Evolutionary conservation across 2,797 vertebrate genomes (phyloP).

Genomic region (Myotis pilosus): DNA sequence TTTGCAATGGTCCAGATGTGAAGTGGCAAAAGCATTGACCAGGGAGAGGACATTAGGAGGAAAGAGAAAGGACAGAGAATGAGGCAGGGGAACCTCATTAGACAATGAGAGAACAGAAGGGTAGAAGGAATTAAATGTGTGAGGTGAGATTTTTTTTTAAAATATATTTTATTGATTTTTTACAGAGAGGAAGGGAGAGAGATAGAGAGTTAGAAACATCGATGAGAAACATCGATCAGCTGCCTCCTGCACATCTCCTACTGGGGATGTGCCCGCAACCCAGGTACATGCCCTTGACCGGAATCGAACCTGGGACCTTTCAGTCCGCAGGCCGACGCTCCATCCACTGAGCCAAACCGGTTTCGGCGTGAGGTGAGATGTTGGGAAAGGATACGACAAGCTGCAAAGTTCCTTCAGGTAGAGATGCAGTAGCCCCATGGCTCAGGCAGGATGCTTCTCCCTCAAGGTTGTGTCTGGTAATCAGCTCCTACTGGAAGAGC

Average conservation of each 20-base stretch:
- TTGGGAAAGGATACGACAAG: neutral
- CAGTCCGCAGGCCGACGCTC: too few species aligned
- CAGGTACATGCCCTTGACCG: too few species aligned
- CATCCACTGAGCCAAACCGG: too few species aligned
- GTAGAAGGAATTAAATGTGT: neutral
- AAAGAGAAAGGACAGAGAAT: neutral
- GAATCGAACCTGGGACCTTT: too few species aligned
- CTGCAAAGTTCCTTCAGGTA: neutral
- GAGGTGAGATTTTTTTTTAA: neutral
- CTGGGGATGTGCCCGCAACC: too few species aligned
- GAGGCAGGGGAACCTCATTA: rapidly evolving
- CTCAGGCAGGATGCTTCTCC: neutral
- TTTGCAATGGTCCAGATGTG: neutral
- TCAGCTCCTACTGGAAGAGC: neutral
- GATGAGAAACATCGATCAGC: too few species aligned
- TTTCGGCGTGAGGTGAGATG: neutral
- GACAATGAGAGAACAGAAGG: neutral
- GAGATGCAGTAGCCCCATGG: neutral
- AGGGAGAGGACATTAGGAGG: neutral
- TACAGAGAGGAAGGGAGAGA: too few species aligned
- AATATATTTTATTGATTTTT: too few species aligned
- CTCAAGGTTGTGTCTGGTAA: neutral
- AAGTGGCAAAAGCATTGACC: too few species aligned
- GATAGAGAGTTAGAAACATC: too few species aligned
- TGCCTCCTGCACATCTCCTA: too few species aligned